A percentile compares a stretch with the other conserved stretches of the same genome.
Conservation (phyloP, 1,140 invertebrate species). For the Platyscapa corneri region DNA sequence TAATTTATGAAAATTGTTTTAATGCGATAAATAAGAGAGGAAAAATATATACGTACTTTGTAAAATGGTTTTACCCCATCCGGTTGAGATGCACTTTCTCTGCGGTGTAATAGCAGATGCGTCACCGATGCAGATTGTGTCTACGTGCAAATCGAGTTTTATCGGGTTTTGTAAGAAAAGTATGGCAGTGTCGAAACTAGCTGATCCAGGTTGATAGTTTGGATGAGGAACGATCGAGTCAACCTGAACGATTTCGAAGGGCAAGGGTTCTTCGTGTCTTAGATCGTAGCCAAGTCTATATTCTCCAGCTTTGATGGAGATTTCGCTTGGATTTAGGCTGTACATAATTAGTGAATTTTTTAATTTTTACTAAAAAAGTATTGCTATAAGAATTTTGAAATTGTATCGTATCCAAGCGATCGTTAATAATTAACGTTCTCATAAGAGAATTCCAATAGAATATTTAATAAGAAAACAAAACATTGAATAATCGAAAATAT, state of each 20-base stretch:
- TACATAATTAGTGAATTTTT: background rate
- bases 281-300: slow-evolving; percentile 86
- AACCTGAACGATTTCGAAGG: slow-evolving; percentile 84
- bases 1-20: background rate
- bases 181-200: slow-evolving; percentile 83
- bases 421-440: too few relatives aligned
- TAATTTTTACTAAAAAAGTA: too few relatives aligned
- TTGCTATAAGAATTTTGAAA: too few relatives aligned
- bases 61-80: slow-evolving; percentile 87
- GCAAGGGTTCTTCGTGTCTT: slow-evolving; percentile 81
- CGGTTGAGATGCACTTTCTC: slow-evolving; percentile 83
- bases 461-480: too few relatives aligned
- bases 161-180: slow-evolving; percentile 79
- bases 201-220: slow-evolving; percentile 77
- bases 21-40: background rate
- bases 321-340: slow-evolving; percentile 78
- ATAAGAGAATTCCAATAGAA: too few relatives aligned
- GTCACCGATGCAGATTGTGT: slow-evolving; percentile 81
- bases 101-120: slow-evolving; percentile 56
- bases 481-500: too few relatives aligned
- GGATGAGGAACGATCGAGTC: slow-evolving; percentile 83
- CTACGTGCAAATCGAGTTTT: slow-evolving; percentile 82
- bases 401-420: too few relatives aligned
- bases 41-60: slow-evolving; percentile 76
- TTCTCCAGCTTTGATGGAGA: slow-evolving; percentile 88